Conservation (phyloP, 2,797 vertebrate species). For the Halcyon smyrnensis region DNA sequence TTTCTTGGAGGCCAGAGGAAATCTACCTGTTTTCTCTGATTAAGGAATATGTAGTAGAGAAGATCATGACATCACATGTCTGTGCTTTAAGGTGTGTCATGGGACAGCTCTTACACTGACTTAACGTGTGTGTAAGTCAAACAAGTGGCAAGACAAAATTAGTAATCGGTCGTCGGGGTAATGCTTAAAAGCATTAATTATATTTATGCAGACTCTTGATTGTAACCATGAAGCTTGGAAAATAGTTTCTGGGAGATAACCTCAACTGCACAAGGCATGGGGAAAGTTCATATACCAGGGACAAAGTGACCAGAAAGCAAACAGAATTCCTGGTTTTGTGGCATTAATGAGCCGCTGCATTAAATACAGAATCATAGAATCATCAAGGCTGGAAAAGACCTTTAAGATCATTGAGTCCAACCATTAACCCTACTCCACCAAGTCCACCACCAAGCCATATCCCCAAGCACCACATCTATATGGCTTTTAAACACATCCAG, state of each 20-base stretch:
- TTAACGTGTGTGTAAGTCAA: neutral
- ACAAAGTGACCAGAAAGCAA: neutral
- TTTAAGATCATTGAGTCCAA: too few relatives aligned
- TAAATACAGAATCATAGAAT: too few relatives aligned
- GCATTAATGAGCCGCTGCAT: neutral
- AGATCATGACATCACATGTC: neutral
- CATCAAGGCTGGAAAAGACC: too few relatives aligned
- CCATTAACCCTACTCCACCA: too few relatives aligned
- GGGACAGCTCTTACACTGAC: neutral
- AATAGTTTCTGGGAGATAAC: neutral
- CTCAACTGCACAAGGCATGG: neutral
- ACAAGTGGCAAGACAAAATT: neutral
- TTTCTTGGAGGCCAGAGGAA: neutral
- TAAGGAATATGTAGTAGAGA: neutral
- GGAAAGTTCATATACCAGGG: neutral
- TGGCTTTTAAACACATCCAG: too few relatives aligned
- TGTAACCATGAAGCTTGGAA: neutral
- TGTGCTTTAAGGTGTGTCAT: fast-evolving
- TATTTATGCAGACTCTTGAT: neutral
- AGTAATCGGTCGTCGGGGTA: fast-evolving
- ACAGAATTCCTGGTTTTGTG: neutral
- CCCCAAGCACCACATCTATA: too few relatives aligned
- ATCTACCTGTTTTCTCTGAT: neutral
- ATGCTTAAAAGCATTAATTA: neutral
- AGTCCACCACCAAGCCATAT: too few relatives aligned